Evolutionary conservation across 2,888 invertebrate genomes (phyloP), one percentile per base, ranked within the genome.

Genomic region (Laspeyria flexula): DNA sequence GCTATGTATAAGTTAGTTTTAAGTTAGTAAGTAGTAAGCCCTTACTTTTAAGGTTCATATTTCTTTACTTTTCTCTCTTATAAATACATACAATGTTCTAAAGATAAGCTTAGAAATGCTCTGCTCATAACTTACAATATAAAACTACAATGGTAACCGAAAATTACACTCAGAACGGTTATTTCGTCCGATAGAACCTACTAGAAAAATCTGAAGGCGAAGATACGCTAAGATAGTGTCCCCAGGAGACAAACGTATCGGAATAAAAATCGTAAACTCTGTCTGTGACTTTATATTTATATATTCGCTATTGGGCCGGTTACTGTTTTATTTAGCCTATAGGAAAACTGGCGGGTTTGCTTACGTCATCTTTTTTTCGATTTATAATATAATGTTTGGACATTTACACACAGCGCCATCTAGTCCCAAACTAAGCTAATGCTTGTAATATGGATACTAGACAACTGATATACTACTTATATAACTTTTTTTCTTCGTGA

Each of bases 201-300:
- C 52, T 47, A 42, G 41, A 43, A 50, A 65, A 65, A 56, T 56
- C 29, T 34, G 31, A 27, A 29, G 23, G 18, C 35, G 40, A 37
- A 48, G 53, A 62, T 66, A 43, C 16, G 41, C 6, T 29, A 44
- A 60, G 51, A 57, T 60, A 60, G 33, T 43, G 39, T 18, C 25
- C 60, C 53, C 53, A 1, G 18, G 67, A 45, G 65, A 46, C 46
- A 46, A 40, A 48, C 46, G 34, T 67, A 67, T 64, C 38, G 43
- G 49, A 49, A 67, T 56, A 47, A 40, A 54, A 55, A 49, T 67
- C 65, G 60, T 67, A 63, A 59, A 59, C 55, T 50, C 29, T 30
- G 46, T 13, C 40, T 53, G 48, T 43, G 47, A 38, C 48, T 67
- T 67, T 67, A 67, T 65, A 55, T 63, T 5, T 10, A 33, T 48